Conservation (phyloP, 1,140 invertebrate species). For the Bathynomus jamesi region DNA sequence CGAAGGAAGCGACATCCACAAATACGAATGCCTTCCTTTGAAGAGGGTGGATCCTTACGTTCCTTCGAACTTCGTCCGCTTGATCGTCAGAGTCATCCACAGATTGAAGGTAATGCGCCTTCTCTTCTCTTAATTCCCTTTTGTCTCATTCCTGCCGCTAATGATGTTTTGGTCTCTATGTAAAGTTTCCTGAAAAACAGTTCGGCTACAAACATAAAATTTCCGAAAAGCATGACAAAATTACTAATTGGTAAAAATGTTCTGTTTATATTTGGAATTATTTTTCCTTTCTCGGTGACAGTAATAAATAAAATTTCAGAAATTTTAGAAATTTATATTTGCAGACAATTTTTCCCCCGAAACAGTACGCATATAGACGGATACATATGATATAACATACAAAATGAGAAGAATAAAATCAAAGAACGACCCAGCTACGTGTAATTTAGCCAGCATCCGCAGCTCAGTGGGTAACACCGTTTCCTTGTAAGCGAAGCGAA, state of each 20-base stretch:
- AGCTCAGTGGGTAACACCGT: too few relatives aligned
- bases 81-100: background rate
- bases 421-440: too few relatives aligned
- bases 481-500: too few relatives aligned
- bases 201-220: background rate
- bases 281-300: background rate
- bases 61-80: conserved; percentile 1
- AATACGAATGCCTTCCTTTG: conserved; percentile 3
- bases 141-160: too few relatives aligned
- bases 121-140: too few relatives aligned
- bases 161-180: background rate
- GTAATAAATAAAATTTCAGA: background rate
- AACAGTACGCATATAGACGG: too few relatives aligned
- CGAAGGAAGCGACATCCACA: conserved; percentile 8
- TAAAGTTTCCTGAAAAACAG: background rate
- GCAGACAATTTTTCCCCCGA: too few relatives aligned
- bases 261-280: background rate
- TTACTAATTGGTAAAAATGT: background rate
- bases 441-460: too few relatives aligned
- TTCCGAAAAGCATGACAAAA: background rate
- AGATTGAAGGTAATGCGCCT: conserved; percentile 2
- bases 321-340: too few relatives aligned
- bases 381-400: too few relatives aligned
- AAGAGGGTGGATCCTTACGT: conserved; percentile 5
- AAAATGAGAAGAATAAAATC: too few relatives aligned